These are phyloP conservation scores for Albula glossodonta DNA, from an alignment of 2,113 vertebrate genomes.

Conservation along the genomic window DNA sequence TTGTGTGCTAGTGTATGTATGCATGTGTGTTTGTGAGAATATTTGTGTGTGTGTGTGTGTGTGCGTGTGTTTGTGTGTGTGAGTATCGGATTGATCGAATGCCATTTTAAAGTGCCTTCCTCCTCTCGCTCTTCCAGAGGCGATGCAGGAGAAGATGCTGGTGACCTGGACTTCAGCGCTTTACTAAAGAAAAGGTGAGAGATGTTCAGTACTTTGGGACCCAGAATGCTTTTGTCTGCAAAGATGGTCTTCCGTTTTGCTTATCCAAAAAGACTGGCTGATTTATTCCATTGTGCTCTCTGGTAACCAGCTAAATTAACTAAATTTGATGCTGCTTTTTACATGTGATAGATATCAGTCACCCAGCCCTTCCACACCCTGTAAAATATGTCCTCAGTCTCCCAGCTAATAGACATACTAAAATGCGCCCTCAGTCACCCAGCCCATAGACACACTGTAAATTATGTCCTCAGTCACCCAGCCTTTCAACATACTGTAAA, in stretches of 20 bases:
- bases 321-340: neutral
- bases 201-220: neutral
- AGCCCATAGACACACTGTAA: too few species aligned
- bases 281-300: neutral
- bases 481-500: too few species aligned
- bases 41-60: too few species aligned
- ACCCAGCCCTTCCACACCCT: neutral
- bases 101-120: neutral
- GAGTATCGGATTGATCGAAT: neutral
- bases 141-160: constrained; percentile 70
- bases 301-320: neutral
- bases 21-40: too few species aligned
- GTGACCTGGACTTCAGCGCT: constrained; percentile 86
- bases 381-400: too few species aligned
- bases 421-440: too few species aligned
- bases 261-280: neutral
- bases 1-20: too few species aligned
- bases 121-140: constrained; percentile 59
- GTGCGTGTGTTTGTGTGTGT: neutral
- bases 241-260: neutral
- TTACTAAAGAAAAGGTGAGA: constrained; percentile 88
- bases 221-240: neutral
- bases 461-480: too few species aligned
- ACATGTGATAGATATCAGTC: neutral
- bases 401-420: too few species aligned